phyloP scores from a whole-genome alignment of 2,797 vertebrate species.

The Galaxias olidus region DNA sequence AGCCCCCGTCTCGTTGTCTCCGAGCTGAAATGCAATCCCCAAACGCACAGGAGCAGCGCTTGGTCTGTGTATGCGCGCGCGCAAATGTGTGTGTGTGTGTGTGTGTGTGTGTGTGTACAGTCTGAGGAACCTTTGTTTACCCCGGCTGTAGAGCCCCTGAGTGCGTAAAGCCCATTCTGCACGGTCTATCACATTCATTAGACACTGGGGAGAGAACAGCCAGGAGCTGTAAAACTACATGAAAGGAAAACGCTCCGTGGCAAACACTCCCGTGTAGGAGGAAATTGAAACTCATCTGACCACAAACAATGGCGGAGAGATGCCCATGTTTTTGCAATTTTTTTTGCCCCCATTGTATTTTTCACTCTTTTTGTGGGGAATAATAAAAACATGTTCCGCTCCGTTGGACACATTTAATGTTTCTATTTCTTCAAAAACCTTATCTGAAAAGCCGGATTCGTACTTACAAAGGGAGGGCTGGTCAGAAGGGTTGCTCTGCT shows the following conservation, averaged over 20 bases:
- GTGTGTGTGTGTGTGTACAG: conserved; percentile 43
- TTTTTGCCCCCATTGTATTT: not conserved
- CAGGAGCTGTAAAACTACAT: conserved; percentile 30
- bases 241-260: conserved; percentile 20
- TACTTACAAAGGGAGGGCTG: not conserved
- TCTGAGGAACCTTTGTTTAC: conserved; percentile 63
- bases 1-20: conserved; percentile 33
- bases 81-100: not conserved
- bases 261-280: conserved; percentile 20
- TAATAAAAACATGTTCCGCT: conserved; percentile 20
- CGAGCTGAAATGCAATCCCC: conserved; percentile 66
- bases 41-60: conserved; percentile 42
- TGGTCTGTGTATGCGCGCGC: not conserved
- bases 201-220: conserved; percentile 31
- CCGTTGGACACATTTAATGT: conserved; percentile 21
- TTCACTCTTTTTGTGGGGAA: not conserved
- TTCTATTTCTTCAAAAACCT: too few relatives aligned
- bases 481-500: too few relatives aligned
- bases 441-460: too few relatives aligned
- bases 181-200: conserved; percentile 56
- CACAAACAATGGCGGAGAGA: conserved; percentile 29
- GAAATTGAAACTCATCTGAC: conserved; percentile 30
- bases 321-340: conserved; percentile 12
- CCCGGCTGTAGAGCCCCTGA: conserved; percentile 49
- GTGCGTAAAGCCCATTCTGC: conserved; percentile 55